phyloP scores from a whole-genome alignment of 2,797 vertebrate species.

The Allobates femoralis region DNA sequence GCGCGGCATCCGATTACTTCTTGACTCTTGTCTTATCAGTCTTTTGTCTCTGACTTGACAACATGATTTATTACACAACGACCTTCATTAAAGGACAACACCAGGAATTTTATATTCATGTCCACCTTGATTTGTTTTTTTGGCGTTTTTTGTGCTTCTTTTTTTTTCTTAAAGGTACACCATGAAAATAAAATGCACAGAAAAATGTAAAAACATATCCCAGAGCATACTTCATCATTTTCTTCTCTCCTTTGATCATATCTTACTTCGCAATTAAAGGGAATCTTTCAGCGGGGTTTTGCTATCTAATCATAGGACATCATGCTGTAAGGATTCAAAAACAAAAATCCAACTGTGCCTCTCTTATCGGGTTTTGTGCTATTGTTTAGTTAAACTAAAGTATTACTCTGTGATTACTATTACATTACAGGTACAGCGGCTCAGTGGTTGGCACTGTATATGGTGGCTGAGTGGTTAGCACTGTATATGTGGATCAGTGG shows the following conservation, averaged over 20 bases:
- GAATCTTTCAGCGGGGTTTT: too few relatives aligned
- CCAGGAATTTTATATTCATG: constrained; percentile 18
- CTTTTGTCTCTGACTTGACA: constrained; percentile 8
- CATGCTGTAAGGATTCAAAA: too few relatives aligned
- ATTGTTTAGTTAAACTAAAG: too few relatives aligned
- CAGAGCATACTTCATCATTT: not conserved
- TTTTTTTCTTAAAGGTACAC: not conserved
- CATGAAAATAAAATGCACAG: not conserved
- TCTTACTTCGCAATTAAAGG: too few relatives aligned
- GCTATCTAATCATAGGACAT: too few relatives aligned
- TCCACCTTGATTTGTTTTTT: not conserved
- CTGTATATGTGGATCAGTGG: too few relatives aligned
- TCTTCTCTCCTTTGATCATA: not conserved
- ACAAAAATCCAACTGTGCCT: too few relatives aligned
- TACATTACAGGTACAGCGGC: too few relatives aligned
- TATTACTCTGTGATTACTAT: too few relatives aligned
- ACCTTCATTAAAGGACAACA: constrained; percentile 13
- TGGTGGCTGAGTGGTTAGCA: too few relatives aligned
- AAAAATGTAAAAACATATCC: not conserved
- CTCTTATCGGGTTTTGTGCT: too few relatives aligned
- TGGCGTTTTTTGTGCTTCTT: not conserved
- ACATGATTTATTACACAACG: constrained; percentile 31
- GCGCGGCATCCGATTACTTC: not conserved
- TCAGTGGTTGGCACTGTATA: too few relatives aligned
- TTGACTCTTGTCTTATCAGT: not conserved